Conservation (phyloP, 2,797 vertebrate genomes). For the Vireo griseus region DNA sequence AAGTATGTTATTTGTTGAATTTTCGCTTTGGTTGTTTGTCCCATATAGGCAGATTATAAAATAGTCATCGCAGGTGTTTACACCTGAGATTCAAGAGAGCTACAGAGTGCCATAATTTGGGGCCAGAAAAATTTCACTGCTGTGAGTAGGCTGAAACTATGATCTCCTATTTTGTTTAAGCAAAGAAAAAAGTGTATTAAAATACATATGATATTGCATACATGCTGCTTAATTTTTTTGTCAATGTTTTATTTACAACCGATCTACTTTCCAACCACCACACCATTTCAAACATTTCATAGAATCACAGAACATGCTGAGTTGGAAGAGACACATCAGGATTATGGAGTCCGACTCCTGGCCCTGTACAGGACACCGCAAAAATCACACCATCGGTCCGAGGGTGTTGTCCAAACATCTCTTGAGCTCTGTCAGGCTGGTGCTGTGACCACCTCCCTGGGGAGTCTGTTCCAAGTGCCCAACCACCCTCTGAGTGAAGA, state of each 20-base stretch:
- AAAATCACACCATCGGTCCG: neutral
- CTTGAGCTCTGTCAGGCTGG: neutral
- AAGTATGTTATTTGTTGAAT: neutral
- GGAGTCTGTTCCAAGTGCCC: neutral
- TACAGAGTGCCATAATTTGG: neutral
- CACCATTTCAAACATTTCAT: neutral
- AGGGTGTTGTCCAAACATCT: neutral
- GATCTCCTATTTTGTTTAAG: neutral
- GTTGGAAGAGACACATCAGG: no score
- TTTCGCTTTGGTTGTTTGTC: neutral
- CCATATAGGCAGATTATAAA: neutral
- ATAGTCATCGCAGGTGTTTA: neutral
- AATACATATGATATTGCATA: no score
- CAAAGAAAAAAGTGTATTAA: neutral
- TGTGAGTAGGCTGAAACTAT: neutral
- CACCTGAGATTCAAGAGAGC: neutral
- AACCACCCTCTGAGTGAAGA: fast-evolving
- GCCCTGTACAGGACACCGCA: neutral
- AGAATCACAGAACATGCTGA: neutral
- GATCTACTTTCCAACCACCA: neutral
- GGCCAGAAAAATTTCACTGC: neutral
- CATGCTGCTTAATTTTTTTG: neutral
- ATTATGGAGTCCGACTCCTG: neutral
- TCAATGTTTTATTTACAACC: neutral
- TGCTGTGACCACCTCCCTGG: neutral